phyloP scores from a whole-genome alignment of 1,140 invertebrate species.

The Gerris buenoi region DNA sequence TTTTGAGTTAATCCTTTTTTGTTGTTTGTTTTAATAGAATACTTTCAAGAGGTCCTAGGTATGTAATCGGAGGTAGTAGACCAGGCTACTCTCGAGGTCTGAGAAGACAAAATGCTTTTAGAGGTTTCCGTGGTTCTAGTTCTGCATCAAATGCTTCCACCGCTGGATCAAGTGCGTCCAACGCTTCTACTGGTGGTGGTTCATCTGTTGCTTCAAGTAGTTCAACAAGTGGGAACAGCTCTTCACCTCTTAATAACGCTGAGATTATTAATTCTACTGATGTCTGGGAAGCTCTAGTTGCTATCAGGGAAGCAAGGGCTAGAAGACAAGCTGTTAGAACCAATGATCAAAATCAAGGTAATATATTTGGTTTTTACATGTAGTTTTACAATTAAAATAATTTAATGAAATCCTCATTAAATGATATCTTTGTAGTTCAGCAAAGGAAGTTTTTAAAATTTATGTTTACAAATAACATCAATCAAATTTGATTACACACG shows the following conservation, averaged over 20 bases:
- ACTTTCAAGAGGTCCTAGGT: slow-evolving; percentile 3
- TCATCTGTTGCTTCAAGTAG: background rate
- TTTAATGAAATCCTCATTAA: no score
- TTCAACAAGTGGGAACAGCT: background rate
- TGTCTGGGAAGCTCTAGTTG: slow-evolving; percentile 49
- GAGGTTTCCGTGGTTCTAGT: slow-evolving; percentile 17
- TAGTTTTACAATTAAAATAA: no score
- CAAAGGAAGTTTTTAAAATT: no score
- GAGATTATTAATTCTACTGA: slow-evolving; percentile 39
- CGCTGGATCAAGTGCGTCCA: slow-evolving; percentile 11
- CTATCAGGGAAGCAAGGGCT: slow-evolving; percentile 44
- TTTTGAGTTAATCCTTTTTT: no score
- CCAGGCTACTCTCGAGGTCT: slow-evolving; percentile 2
- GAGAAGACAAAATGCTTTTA: slow-evolving; percentile 14
- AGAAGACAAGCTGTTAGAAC: slow-evolving; percentile 35
- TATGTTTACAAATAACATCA: no score
- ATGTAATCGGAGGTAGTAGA: background rate
- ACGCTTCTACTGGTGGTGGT: slow-evolving; percentile 10
- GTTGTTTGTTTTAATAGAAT: no score
- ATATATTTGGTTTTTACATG: no score
- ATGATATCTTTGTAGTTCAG: no score
- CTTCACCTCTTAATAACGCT: slow-evolving; percentile 27
- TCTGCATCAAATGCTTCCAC: slow-evolving; percentile 13
- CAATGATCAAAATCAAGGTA: background rate
- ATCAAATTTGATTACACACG: no score